A percentile compares a stretch with the other conserved stretches of the same genome.
Conservation (phyloP, 23 tunicate species). For the Phallusia fumigata region DNA sequence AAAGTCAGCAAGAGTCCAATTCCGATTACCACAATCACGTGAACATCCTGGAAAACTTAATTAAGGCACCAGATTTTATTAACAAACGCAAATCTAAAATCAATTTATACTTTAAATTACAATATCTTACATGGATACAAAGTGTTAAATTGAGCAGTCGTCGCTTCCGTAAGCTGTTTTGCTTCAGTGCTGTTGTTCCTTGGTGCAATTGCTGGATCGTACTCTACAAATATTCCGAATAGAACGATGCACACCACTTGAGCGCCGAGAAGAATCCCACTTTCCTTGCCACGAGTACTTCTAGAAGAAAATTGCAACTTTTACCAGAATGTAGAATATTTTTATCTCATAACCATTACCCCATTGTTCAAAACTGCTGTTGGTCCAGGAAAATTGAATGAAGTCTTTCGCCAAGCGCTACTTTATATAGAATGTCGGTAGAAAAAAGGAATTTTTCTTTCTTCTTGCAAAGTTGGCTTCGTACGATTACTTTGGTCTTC, state of each 20-base stretch:
- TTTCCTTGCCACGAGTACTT: not conserved
- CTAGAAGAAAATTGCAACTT: not conserved
- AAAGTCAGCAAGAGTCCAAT: conserved; percentile 2
- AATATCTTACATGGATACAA: not conserved
- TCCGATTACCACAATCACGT: conserved; percentile 1
- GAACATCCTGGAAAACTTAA: conserved; percentile 1
- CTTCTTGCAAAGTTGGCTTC: no score
- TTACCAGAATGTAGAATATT: no score
- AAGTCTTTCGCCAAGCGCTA: no score
- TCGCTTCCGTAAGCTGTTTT: not conserved
- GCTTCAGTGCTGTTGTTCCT: not conserved
- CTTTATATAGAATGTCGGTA: no score
- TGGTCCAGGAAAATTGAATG: no score
- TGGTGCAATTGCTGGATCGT: conserved; percentile 7
- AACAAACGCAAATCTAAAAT: not conserved
- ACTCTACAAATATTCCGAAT: not conserved
- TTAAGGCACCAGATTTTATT: not conserved
- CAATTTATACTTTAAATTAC: not conserved
- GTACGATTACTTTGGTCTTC: no score
- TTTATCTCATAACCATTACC: not conserved
- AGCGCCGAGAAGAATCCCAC: not conserved
- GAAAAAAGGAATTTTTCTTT: no score
- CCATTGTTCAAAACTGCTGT: not conserved
- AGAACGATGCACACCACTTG: not conserved
- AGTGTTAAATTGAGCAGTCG: not conserved